Base-by-base conservation (phyloP, 1,140 invertebrate genomes). In the Antheraea pernyi region DNA sequence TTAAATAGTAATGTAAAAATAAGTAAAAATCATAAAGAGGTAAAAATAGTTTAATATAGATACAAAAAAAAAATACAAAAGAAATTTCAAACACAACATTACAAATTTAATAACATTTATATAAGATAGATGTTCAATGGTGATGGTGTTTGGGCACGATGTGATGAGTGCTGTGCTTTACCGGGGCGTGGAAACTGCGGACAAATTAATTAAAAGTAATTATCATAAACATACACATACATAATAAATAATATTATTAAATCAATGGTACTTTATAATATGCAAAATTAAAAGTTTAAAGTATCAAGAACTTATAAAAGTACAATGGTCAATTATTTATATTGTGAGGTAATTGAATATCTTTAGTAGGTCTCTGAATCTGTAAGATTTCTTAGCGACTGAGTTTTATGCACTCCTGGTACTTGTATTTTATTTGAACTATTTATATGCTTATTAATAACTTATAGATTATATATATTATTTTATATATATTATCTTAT, bases 111-210 rank as follows among this genome's bases (percentile, higher is more conserved):
- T 16, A 53, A 53, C 46, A 53, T 53, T 16, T 37, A 36, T 65
- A 36, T 11, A 48, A 19, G 5, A 65, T 19, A 37, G 19, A 19
- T 19, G 39, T 3, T 67, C 65, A 64, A 66, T 68, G 61, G 37
- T 65, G 37, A 59, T 72, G 70, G 36, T 65, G 67, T 39, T 72
- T 42, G 5, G 63, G 71, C 2, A 48, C 62, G 48, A 68, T 61
- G 59, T 72, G 71, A 46, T 72, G 71, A 19, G 67, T 68, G 67
- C 67, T 65, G 67, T 68, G 64, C 30, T 72, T 72, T 6, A 72
- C 71, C 7, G 67, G 61, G 5, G 71, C 71, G 48, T 72, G 71
- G 19, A 65, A 65, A 65, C 63, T 65, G 37, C 19, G 59, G 59
- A 60, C 7, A 64, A 64, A 64, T 42, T 62, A n/a, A 30, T 2